Evolutionary conservation across 2,888 invertebrate genomes (phyloP), one percentile per base, ranked within the genome.

Genomic region (Amiota communis): DNA sequence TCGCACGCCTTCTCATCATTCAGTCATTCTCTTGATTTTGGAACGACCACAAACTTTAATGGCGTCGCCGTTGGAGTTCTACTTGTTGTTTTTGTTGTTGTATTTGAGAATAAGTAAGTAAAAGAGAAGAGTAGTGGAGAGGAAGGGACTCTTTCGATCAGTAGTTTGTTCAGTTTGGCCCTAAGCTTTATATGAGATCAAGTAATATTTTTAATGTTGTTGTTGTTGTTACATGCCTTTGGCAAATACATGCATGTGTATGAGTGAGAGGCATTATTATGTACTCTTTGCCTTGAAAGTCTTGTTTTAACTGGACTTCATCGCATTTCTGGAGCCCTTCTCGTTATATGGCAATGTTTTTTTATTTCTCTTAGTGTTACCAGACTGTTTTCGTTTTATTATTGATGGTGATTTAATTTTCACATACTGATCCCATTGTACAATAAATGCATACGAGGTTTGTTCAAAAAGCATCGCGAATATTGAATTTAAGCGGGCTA

Each of bases 1-100:
- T 74, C 65, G 46, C 57, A 72, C 65, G 46, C 57, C n/a, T 63
- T 63, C 51, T 20, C 36, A 36, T 6, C 36, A 36, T 6, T 36
- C 36, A 36, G 36, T 6, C 36, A 36, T 36, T 36, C 36, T 36
- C 8, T 36, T 36, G 36, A 36, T 36, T 36, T 36, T 36, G 36
- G 36, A 36, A 72, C 81, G 84, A 82, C 82, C 86, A 76, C 82
- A 86, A 48, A 86, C 86, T 86, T 83, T 80, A 79, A 81, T 78
- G 81, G 80, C 82, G 76, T 78, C 72, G 77, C 73, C 75, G 70
- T 77, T 71, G 70, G 72, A 67, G 70, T 63, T 63, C n/a, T 63
- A 59, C 61, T 70, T 71, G 71, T 71, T 73, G 23, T 23, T 23
- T 2, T 23, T 23, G 3, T 23, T 73, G 76, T 64, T 67, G 64